Base-by-base conservation (phyloP, 2,113 vertebrate species). In the Chloropsis cyanopogon region DNA sequence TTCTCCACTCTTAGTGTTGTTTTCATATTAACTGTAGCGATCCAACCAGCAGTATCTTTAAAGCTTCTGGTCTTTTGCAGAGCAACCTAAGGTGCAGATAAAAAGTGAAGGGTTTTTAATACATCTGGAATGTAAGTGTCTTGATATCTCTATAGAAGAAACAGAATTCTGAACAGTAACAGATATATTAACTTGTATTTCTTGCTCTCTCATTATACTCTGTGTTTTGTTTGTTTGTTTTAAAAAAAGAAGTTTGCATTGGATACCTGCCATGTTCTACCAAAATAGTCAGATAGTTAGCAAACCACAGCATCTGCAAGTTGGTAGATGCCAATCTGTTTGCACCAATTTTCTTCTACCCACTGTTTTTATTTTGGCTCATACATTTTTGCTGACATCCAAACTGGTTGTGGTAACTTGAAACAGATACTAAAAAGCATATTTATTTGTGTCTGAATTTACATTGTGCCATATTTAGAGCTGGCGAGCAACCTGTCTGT, bases 321-420 rank as follows among this genome's bases (percentile, higher is more conserved):
- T 31, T 92, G 64, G 24, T 82, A 81, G 59, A 83, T 92, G 35
- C 42, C 79, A 81, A 83, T 68, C 33, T 92, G 60, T 95, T 93
- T 86, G 31, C 41, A 68, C 18, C 37, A 28, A 33, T 92, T 84
- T 82, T 84, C 17, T 90, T 75, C 73, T 92, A 81, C 80, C 41
- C 56, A 82, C 76, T 78, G 47, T 66, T 93, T 93, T 88, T 92
- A 57, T 93, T 91, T 95, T 94, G 95, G 64, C 90, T 95, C 7
- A 3, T 84, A 42, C 12, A 19, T 46, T 63, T 54, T 82, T 92
- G 54, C 59, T 91, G 68, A 35, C 24, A 90, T 94, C 68, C 94
- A 90, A 81, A 90, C 47, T 81, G 64, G 46, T 80, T n/a, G 12
- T 85, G 41, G 28, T 41, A 95, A 92, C 75, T 84, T 7, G 9